Base-by-base conservation (phyloP, 2,113 vertebrate species). In the Mesocricetus auratus region DNA sequence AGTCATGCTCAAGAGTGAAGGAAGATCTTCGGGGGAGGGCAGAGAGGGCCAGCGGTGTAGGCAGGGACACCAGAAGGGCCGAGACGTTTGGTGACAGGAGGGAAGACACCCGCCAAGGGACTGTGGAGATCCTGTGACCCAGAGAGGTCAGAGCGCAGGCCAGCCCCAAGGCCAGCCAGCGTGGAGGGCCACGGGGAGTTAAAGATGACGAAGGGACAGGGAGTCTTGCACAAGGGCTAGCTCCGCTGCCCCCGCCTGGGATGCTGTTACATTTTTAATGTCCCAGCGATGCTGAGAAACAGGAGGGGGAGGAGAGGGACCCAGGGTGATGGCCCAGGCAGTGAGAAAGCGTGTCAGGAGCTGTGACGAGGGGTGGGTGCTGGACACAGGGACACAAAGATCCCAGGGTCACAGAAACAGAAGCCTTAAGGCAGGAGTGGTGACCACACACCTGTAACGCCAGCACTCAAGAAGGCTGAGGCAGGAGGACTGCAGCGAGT, bases 191-290 rank as follows among this genome's bases (percentile, higher is more conserved):
- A n/a, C 68, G 24, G 66, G 42, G 60, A 89, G 66, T 29, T n/a
- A 58, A 22, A 82, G 47, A 47, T 79, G 39, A 0, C 53, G 33
- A 93, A 93, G 78, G 62, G 56, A 95, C 91, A 89, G 56, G 75
- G 93, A 83, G 94, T 33, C 33, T 22, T 8, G 50, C 85, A 69
- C 0, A 1, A 42, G 0, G 33, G 78, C 93, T 77, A 64, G 88
- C 95, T 96, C 94, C 94, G 45, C 95, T 31, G 2, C 93, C 78
- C 53, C 78, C 9, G 22, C 95, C 88, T 10, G 69, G 90, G 94
- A 96, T 1, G 5, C 94, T 97, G 96, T 95, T 98, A 97, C 97
- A 98, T 98, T 97, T 98, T 98, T 97, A 98, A 98, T 97, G 97
- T 95, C 95, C 91, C 42, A 62, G 66, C n/a, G 0, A 45, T 71